Percentiles rank a stretch among this genome's conserved stretches.
Evolutionary conservation across 2,113 vertebrate species (phyloP).

Genomic region (Dipodomys stephensi): DNA sequence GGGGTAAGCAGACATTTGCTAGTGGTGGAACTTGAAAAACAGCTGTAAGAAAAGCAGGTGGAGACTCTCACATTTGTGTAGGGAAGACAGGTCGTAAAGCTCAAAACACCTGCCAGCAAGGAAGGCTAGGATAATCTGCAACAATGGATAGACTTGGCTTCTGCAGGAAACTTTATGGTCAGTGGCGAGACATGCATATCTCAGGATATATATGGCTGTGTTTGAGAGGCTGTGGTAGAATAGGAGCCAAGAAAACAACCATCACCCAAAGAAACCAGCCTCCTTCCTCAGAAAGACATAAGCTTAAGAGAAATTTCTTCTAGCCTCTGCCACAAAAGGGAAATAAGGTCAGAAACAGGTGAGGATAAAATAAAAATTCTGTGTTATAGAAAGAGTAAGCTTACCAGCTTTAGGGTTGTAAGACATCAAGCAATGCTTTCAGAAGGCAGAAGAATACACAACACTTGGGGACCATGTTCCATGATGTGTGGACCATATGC

Average conservation of each 20-base stretch:
- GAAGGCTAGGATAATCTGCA: neutral
- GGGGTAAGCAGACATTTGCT: neutral
- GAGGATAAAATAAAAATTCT: slow-evolving; percentile 37
- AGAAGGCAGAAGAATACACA: neutral
- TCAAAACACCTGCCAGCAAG: neutral
- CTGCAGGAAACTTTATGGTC: neutral
- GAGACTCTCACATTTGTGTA: neutral
- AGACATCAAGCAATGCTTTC: neutral
- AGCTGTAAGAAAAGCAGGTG: neutral
- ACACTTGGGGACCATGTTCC: neutral
- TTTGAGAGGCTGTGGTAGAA: neutral
- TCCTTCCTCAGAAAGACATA: neutral
- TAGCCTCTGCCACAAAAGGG: neutral
- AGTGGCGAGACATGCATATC: neutral
- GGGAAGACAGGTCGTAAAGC: neutral
- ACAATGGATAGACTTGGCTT: neutral
- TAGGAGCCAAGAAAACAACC: neutral
- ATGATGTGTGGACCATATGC: rapidly evolving
- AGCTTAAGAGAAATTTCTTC: slow-evolving; percentile 24
- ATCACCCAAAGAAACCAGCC: neutral
- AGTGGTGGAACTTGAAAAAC: neutral
- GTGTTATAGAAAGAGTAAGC: neutral
- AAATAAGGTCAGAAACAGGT: slow-evolving; percentile 28
- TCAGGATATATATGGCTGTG: neutral
- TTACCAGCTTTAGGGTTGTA: neutral